These are phyloP conservation scores for Morpho achilles DNA, from an alignment of 2,888 invertebrate species.

Conservation along the genomic window DNA sequence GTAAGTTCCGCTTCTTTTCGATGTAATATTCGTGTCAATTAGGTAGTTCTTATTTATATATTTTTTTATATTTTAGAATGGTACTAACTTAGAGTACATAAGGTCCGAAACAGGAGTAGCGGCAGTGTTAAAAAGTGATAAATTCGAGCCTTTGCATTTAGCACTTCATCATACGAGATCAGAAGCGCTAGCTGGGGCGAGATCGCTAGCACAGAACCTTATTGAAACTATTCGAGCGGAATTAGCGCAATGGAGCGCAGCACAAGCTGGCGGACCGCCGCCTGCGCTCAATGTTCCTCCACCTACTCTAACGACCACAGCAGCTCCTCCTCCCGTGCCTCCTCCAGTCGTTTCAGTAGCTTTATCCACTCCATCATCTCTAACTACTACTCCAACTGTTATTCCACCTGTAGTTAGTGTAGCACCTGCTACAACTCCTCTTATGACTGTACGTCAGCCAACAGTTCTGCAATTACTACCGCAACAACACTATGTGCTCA, in stretches of 20 bases:
- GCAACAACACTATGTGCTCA: slow-evolving; percentile 69
- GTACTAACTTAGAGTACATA: slow-evolving; percentile 87
- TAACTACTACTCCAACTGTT: slow-evolving; percentile 51
- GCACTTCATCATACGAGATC: slow-evolving; percentile 86
- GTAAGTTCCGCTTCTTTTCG: slow-evolving; percentile 44
- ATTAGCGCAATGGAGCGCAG: slow-evolving; percentile 71
- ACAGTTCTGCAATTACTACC: slow-evolving; percentile 66
- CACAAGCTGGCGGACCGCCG: slow-evolving; percentile 64
- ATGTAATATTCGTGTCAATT: background rate
- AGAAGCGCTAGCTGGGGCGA: slow-evolving; percentile 84
- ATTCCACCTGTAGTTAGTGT: slow-evolving; percentile 66
- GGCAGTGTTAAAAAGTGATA: slow-evolving; percentile 84
- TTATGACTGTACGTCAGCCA: slow-evolving; percentile 71
- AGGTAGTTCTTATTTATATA: too few species aligned
- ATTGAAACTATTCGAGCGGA: slow-evolving; percentile 87
- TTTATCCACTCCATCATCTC: slow-evolving; percentile 50
- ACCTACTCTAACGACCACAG: slow-evolving; percentile 56
- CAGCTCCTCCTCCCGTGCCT: slow-evolving; percentile 52
- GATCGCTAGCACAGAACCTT: slow-evolving; percentile 84
- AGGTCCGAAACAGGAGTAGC: slow-evolving; percentile 88
- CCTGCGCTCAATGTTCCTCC: slow-evolving; percentile 66
- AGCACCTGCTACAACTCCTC: slow-evolving; percentile 56
- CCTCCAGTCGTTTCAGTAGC: slow-evolving; percentile 54
- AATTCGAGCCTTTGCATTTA: slow-evolving; percentile 86
- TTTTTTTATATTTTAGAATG: slow-evolving; percentile 66